Evolutionary conservation across 64 coral and sea anemone genomes (phyloP), one percentile per base, ranked within the genome.

Genomic region (Montipora foliosa): DNA sequence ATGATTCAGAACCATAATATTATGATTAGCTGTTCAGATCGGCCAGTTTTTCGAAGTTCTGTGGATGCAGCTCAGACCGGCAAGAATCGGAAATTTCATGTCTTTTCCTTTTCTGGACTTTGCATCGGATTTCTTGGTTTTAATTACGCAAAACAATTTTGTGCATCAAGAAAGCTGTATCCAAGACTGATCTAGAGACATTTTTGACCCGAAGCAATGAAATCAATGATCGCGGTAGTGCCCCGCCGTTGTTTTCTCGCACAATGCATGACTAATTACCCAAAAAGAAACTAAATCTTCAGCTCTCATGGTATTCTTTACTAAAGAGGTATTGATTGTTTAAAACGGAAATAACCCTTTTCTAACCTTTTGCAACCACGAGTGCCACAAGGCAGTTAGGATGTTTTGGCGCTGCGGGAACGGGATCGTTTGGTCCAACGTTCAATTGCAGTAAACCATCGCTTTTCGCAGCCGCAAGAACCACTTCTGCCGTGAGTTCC

Each of bases 391-490:
- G 15, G 74, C 87, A 89, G 72, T 89, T 89, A 4, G 87, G 87
- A 19, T 89, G 87, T 77, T 21, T 22, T 8, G 87, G 87, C 62
- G 87, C 87, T 78, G 75, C 21, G 25, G 87, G 87, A 50, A 4
- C 5, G 57, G 70, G 70, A 15, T 16, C 73, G 44, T 9, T 44
- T 58, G 87, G 72, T 19, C 6, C 21, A 74, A 89, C 87, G 44
- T 89, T 24, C 87, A 89, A 77, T 52, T 89, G 78, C 8, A 78
- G 12, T 14, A 89, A 89, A 44, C 87, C 87, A 62, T 89, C 87
- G 16, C 73, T 78, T 22, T 77, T 58, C 3, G 20, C 2, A 50
- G 50, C 74, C 22, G 6, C 0, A 37, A 77, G 19, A 13, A 59
- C 3, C 3, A 46, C 19, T 59, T 12, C 21, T 75, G 87, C n/a